Conservation (phyloP, 2,888 invertebrate species). For the Nemapogon koenigi region DNA sequence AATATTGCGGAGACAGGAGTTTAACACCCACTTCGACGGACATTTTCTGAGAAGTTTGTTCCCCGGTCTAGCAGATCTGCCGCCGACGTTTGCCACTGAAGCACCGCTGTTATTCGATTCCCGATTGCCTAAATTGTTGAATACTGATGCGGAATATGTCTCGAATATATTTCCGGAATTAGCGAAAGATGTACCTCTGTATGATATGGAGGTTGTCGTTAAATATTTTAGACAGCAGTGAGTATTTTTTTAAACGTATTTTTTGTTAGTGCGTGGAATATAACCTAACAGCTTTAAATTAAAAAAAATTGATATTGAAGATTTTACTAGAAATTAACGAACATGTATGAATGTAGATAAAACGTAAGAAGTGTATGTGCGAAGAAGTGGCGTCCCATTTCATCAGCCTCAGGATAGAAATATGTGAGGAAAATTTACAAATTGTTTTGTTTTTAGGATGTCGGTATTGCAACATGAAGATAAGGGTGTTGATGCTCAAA, state of each 20-base stretch:
- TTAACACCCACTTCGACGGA: conserved; percentile 78
- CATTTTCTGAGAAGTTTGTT: conserved; percentile 88
- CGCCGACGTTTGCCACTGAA: conserved; percentile 83
- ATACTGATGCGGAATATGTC: conserved; percentile 69
- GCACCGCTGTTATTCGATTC: conserved; percentile 80
- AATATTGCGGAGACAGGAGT: conserved; percentile 76
- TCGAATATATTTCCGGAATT: conserved; percentile 72
- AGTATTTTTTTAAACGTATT: conserved; percentile 13
- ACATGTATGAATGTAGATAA: too few relatives aligned
- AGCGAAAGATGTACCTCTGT: conserved; percentile 67
- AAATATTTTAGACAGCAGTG: conserved; percentile 74
- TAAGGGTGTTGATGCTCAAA: conserved; percentile 44
- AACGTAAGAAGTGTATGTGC: too few relatives aligned
- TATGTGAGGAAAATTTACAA: not conserved
- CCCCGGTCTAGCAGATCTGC: conserved; percentile 88
- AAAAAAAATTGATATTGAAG: too few relatives aligned
- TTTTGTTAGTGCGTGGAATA: too few relatives aligned
- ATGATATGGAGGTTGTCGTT: conserved; percentile 73
- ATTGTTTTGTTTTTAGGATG: conserved; percentile 3
- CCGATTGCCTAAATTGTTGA: conserved; percentile 69
- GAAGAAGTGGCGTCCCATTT: too few relatives aligned
- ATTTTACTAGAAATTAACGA: too few relatives aligned
- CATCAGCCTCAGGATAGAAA: too few relatives aligned
- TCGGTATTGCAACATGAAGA: conserved; percentile 32
- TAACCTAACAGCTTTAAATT: too few relatives aligned